phyloP scores from a whole-genome alignment of 2,797 vertebrate genomes.

The Falco concolor region DNA sequence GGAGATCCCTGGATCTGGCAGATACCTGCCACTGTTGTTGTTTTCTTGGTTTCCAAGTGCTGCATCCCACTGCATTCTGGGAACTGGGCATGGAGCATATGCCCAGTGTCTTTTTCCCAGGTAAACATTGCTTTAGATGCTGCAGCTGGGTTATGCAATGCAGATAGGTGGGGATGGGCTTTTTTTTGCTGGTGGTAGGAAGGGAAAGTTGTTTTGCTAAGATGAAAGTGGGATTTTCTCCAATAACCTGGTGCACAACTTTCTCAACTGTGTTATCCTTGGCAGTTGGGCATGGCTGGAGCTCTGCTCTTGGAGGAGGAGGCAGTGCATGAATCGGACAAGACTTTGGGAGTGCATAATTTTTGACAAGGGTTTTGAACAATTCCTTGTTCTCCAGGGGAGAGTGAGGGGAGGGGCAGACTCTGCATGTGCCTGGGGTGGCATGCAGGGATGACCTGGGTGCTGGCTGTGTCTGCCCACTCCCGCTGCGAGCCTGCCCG shows the following conservation, averaged over 20 bases:
- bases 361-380: neutral
- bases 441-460: fast-evolving
- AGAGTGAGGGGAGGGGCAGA: neutral
- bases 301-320: neutral
- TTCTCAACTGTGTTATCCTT: neutral
- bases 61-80: neutral
- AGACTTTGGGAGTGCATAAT: neutral
- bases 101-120: neutral
- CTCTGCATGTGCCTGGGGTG: neutral
- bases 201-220: neutral
- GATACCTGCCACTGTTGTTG: fast-evolving
- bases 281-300: neutral
- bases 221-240: neutral
- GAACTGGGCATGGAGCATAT: neutral
- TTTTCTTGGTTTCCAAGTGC: neutral
- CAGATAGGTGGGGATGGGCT: neutral
- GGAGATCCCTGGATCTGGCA: neutral
- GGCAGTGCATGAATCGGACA: neutral
- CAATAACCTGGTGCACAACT: neutral
- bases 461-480: neutral
- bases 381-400: neutral
- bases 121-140: neutral
- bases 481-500: neutral
- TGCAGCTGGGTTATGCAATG: neutral
- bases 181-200: neutral